These are phyloP conservation scores for Carpatolechia fugitivella DNA, from an alignment of 2,888 invertebrate genomes.

Conservation along the genomic window DNA sequence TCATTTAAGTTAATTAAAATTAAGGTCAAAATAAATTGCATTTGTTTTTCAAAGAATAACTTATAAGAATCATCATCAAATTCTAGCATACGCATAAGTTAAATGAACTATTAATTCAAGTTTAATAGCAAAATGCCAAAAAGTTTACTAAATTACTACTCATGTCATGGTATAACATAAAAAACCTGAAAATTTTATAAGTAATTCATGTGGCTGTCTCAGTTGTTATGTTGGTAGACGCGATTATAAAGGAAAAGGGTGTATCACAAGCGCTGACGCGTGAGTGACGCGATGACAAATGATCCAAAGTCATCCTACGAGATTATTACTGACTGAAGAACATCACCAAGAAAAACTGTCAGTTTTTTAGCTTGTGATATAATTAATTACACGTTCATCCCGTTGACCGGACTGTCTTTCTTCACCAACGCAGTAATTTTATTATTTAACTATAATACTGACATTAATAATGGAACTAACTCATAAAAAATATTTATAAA, in stretches of 20 bases:
- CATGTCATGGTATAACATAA: no score
- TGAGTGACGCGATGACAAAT: slow-evolving; percentile 69
- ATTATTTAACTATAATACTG: background rate
- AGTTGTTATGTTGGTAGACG: no score
- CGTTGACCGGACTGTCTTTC: slow-evolving; percentile 3
- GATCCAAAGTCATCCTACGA: slow-evolving; percentile 42
- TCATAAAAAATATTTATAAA: background rate
- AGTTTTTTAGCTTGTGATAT: slow-evolving; percentile 10
- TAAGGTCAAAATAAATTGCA: background rate
- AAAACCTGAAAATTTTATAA: no score
- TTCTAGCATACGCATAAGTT: no score
- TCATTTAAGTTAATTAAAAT: slow-evolving; percentile 31
- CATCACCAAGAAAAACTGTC: slow-evolving; percentile 2
- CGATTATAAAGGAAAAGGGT: slow-evolving; percentile 60
- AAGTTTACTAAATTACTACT: no score
- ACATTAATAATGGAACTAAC: background rate
- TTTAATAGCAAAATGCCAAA: no score
- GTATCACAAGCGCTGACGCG: slow-evolving; percentile 58
- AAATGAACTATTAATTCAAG: no score
- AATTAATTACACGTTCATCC: slow-evolving; percentile 18
- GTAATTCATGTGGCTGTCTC: no score
- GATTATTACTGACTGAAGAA: slow-evolving; percentile 33
- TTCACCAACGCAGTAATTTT: background rate
- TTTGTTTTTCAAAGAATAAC: no score
- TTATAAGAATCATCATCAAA: no score